Base-by-base conservation (phyloP, 64 coral and sea anemone genomes). In the Stylophora pistillata region DNA sequence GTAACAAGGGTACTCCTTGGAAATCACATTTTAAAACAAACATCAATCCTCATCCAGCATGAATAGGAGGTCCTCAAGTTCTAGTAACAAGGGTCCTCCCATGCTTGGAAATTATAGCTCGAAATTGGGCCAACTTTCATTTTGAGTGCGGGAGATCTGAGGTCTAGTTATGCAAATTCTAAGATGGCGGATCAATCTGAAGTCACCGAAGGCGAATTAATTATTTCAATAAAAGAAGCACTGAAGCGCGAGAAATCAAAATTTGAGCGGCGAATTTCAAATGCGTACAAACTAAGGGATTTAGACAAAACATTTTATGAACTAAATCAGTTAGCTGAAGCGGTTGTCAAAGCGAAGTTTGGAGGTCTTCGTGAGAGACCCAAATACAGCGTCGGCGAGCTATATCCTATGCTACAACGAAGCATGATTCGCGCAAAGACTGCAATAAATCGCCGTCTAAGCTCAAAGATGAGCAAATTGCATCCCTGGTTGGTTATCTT, bases 371-470 rank as follows among this genome's bases (percentile, higher is more conserved):
- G 74, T 53, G 33, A 92, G 33, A 73, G 90, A 37, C 58, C 33
- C 25, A 92, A 86, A 74, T 56, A 86, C 32, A 64, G 86, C 11
- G 30, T 92, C 25, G 57, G 68, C 30, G 33, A 57, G 56, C 55
- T 78, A 21, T 92, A 77, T n/a, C 90, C 74, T 28, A 70, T 92
- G 60, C 74, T 92, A 16, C 56, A 92, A 92, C 79, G 91, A 79
- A 70, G 28, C 32, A 86, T 92, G 52, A 62, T 58, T 53, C 5
- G 41, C 9, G 78, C 75, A 18, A 87, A 73, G 55, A 7, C 74
- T 59, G 57, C 61, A n/a, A 88, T 93, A 56, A 52, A 55, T 52
- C 27, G 85, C 29, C 75, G 91, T 41, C 57, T 93, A 28, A 72
- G 74, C 10, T 69, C 85, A 12, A 86, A 77, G 82, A 93, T 93